Percentiles rank a stretch among this genome's conserved stretches.
Conservation (phyloP, 2,888 invertebrate genomes). For the Caenorhabditis afra region DNA sequence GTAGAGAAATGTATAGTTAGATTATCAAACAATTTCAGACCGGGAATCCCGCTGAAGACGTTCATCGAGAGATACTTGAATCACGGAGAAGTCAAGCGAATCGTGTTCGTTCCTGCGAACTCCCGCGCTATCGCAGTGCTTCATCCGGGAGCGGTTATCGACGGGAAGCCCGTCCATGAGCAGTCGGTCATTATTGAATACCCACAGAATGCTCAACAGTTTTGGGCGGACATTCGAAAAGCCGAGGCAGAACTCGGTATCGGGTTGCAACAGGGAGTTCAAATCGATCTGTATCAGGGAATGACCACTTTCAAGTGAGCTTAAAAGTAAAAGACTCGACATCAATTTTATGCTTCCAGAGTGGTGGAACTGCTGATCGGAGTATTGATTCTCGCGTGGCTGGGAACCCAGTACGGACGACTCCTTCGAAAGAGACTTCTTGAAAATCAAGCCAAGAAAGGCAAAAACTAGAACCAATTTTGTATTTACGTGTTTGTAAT, state of each 20-base stretch:
- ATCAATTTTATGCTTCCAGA: slow-evolving; percentile 33
- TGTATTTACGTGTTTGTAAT: not conserved
- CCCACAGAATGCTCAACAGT: slow-evolving; percentile 63
- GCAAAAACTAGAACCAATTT: slow-evolving; percentile 14
- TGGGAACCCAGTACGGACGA: slow-evolving; percentile 71
- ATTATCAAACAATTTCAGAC: slow-evolving; percentile 35
- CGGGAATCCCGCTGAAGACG: slow-evolving; percentile 61
- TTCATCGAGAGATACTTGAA: slow-evolving; percentile 67
- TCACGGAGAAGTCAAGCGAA: slow-evolving; percentile 66
- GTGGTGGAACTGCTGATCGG: slow-evolving; percentile 69
- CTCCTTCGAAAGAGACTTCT: slow-evolving; percentile 65
- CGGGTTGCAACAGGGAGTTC: slow-evolving; percentile 64
- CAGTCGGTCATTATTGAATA: slow-evolving; percentile 62
- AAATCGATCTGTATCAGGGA: slow-evolving; percentile 65
- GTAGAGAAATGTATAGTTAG: not conserved
- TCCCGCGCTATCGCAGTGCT: slow-evolving; percentile 66
- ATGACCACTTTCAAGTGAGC: slow-evolving; percentile 58
- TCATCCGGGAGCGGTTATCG: slow-evolving; percentile 68
- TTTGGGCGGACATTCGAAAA: slow-evolving; percentile 71
- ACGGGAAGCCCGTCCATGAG: slow-evolving; percentile 42
- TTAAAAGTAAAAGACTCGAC: not conserved
- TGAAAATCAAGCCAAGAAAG: slow-evolving; percentile 57
- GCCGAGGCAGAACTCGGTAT: slow-evolving; percentile 68
- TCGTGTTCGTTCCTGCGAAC: slow-evolving; percentile 64
- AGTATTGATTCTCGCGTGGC: slow-evolving; percentile 65